Percentiles rank a stretch among this genome's conserved stretches.
Evolutionary conservation across 2,888 invertebrate species (phyloP).

Genomic region (Trichogramma evanescens): DNA sequence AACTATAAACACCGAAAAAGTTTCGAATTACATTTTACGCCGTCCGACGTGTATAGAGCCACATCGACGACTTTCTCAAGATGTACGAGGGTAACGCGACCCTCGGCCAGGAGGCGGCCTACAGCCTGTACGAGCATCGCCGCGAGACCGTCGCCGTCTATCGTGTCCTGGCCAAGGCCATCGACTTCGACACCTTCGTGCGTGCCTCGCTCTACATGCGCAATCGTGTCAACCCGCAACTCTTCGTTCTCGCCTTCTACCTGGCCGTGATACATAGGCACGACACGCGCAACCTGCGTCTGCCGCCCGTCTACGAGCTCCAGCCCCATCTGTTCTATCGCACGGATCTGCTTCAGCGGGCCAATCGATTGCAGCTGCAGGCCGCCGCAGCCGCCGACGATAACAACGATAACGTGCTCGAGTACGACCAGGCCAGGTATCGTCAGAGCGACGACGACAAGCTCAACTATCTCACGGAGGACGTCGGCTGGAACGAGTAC

Average conservation of each 20-base stretch:
- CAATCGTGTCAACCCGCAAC: conserved; percentile 43
- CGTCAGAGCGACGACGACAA: conserved; percentile 51
- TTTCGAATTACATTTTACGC: too few relatives aligned
- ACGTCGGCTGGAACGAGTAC: conserved; percentile 60
- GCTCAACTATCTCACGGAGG: conserved; percentile 63
- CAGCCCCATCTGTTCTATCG: conserved; percentile 61
- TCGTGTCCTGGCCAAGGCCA: conserved; percentile 40
- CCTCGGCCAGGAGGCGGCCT: conserved; percentile 49
- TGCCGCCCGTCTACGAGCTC: conserved; percentile 64
- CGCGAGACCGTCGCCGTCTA: conserved; percentile 40
- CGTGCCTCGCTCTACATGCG: conserved; percentile 44
- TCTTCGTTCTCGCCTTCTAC: conserved; percentile 57
- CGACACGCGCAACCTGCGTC: conserved; percentile 54
- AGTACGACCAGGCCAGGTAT: conserved; percentile 44
- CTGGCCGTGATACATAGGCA: conserved; percentile 56
- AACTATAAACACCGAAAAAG: too few relatives aligned
- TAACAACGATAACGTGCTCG: conserved; percentile 51
- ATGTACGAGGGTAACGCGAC: conserved; percentile 42
- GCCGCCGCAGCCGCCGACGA: conserved; percentile 53
- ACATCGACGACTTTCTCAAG: conserved; percentile 38
- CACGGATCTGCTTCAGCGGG: conserved; percentile 50
- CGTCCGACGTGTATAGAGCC: conserved; percentile 25
- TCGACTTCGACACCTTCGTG: conserved; percentile 42
- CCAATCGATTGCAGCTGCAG: conserved; percentile 33
- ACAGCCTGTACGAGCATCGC: conserved; percentile 45